Evolutionary conservation across 2,797 vertebrate species (phyloP).

Genomic region (Clamator glandarius): DNA sequence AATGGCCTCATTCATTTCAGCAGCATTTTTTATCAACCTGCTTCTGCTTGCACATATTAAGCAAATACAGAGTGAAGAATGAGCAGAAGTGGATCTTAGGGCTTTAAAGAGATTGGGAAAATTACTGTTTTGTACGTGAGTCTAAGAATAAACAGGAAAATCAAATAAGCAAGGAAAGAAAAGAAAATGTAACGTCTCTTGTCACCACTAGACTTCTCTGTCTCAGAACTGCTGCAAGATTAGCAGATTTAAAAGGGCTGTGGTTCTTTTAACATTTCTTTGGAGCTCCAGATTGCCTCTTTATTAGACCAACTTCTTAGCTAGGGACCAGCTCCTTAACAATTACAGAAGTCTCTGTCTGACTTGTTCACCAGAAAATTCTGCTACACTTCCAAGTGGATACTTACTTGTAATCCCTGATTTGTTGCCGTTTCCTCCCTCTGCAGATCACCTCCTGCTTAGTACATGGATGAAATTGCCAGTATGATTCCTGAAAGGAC

Average conservation of each 20-base stretch:
- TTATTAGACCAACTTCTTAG: background rate
- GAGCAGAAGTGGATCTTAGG: background rate
- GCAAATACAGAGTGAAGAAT: conserved; percentile 11
- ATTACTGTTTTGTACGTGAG: background rate
- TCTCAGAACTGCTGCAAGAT: background rate
- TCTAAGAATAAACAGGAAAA: conserved; percentile 28
- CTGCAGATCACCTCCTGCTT: background rate
- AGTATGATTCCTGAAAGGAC: background rate
- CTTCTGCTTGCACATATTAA: conserved; percentile 26
- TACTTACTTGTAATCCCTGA: background rate
- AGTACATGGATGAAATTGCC: background rate
- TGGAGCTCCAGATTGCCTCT: background rate
- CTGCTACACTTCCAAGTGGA: background rate
- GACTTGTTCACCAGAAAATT: conserved; percentile 8
- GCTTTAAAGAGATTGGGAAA: background rate
- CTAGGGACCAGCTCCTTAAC: background rate
- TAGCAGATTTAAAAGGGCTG: background rate
- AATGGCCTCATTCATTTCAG: conserved; percentile 19
- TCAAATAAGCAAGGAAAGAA: background rate
- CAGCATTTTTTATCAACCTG: conserved; percentile 5
- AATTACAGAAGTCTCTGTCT: background rate
- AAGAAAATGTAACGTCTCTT: background rate
- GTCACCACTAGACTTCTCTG: background rate
- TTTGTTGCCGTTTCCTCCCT: background rate
- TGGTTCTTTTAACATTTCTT: background rate